These are phyloP conservation scores for Etheostoma nigrum DNA, from an alignment of 2,797 vertebrate species.

Conservation along the genomic window DNA sequence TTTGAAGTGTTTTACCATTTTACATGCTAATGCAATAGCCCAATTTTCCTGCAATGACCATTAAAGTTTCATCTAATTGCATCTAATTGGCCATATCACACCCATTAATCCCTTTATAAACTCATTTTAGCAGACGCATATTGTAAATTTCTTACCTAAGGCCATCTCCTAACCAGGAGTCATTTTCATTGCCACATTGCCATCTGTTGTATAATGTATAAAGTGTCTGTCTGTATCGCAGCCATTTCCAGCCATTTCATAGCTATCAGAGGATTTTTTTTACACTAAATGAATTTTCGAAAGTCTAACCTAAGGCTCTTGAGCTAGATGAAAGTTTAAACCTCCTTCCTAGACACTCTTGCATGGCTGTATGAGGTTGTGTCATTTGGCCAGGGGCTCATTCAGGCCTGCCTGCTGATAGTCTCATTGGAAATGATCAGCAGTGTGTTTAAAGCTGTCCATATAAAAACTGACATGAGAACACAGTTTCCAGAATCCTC, in stretches of 20 bases:
- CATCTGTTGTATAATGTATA: slow-evolving; percentile 56
- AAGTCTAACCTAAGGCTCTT: slow-evolving; percentile 43
- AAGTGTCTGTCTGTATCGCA: slow-evolving; percentile 34
- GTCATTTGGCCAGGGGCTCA: slow-evolving; percentile 6
- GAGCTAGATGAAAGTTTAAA: slow-evolving; percentile 11
- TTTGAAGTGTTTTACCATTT: slow-evolving; percentile 25
- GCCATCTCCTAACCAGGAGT: slow-evolving; percentile 47
- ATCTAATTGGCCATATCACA: slow-evolving; percentile 59
- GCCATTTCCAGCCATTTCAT: slow-evolving; percentile 28
- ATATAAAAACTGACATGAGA: neutral
- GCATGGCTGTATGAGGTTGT: neutral
- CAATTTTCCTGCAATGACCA: slow-evolving; percentile 40
- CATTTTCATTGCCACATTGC: slow-evolving; percentile 56
- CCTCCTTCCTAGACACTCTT: neutral
- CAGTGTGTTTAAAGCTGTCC: neutral
- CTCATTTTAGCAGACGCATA: slow-evolving; percentile 38
- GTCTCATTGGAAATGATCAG: neutral
- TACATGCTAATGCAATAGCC: slow-evolving; percentile 32
- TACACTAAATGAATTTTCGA: slow-evolving; percentile 24
- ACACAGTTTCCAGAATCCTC: neutral
- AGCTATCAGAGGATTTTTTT: slow-evolving; percentile 16
- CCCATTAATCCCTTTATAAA: slow-evolving; percentile 49
- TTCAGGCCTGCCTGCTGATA: neutral
- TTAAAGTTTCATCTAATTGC: slow-evolving; percentile 56
- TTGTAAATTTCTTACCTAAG: slow-evolving; percentile 52